Base-by-base conservation (phyloP, 2,888 invertebrate genomes). In the Aleiodes testaceus region DNA sequence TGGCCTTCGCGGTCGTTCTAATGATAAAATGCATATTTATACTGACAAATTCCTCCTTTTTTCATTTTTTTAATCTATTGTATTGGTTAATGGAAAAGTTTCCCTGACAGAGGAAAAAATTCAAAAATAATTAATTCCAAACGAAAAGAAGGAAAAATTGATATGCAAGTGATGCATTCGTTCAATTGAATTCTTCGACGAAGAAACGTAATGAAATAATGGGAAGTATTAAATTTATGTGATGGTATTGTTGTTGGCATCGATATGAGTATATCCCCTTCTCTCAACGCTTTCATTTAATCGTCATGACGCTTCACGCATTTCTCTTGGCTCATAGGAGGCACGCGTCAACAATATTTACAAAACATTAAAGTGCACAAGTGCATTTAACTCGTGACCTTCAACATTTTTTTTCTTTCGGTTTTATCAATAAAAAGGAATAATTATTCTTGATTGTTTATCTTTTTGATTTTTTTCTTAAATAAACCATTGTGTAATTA, bases 91-190 rank as follows among this genome's bases (percentile, higher is more conserved):
- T 26, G 14, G 16, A 47, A 47, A 14, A 14, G 47, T n/a, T n/a
- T n/a, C n/a, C n/a, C n/a, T n/a, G n/a, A n/a, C n/a, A n/a, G n/a
- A n/a, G n/a, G 2, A 11, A 16, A 47, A 1, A 47, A 14, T 14
- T 9, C 14, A 36, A 36, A 9, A 26, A 47, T 14, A 6, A 3
- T 14, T 47, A 1, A 4, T 14, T 47, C 5, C 3, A 11, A 47
- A 16, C 45, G 18, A 30, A 12, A n/a, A 69, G 22, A 74, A 74
- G 79, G 79, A 82, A 82, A 82, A 82, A 77, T 79, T 68, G 68
- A 79, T 79, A 77, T 77, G 3, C 66, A 79, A 77, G 79, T 81
- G 72, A 79, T 77, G 77, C 78, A 78, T 78, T 76, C 79, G 78
- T 74, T 69, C 64, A 80, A 82, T 81, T 79, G 79, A 77, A 82